Conservation (phyloP, 37 sponge, comb jelly and placozoan species). For the Bolinopsis microptera region DNA sequence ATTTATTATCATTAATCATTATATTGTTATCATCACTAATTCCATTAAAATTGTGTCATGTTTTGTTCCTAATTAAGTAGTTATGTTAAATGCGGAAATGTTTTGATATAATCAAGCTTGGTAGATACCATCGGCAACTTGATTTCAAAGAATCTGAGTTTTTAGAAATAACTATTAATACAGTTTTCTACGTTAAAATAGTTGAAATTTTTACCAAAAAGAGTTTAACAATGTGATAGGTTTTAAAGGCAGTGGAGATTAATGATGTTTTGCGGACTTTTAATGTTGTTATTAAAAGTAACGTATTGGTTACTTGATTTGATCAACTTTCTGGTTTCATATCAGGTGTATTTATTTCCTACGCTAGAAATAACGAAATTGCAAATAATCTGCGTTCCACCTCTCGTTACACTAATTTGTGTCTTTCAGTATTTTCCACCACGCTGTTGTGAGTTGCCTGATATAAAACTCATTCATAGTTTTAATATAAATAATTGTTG, state of each 20-base stretch:
- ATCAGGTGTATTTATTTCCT: not conserved
- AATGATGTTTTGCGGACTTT: not conserved
- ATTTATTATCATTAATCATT: too few species aligned
- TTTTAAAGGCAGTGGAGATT: not conserved
- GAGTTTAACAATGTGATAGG: not conserved
- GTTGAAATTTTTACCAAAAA: not conserved
- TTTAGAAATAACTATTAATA: too few species aligned
- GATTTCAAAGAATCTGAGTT: too few species aligned
- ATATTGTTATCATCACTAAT: not conserved
- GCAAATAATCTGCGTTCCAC: not conserved
- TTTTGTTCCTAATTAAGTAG: too few species aligned
- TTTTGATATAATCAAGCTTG: too few species aligned
- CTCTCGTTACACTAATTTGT: too few species aligned
- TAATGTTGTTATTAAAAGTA: not conserved
- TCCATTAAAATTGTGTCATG: too few species aligned
- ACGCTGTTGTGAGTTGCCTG: not conserved
- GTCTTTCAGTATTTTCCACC: not conserved
- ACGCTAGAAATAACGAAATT: not conserved
- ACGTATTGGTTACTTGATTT: not conserved
- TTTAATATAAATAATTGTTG: not conserved
- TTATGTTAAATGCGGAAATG: too few species aligned
- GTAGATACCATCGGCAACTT: too few species aligned
- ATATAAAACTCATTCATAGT: not conserved
- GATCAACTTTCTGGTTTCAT: not conserved
- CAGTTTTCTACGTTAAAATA: not conserved